Conservation (phyloP, 1,140 invertebrate species). For the Samia ricini region DNA sequence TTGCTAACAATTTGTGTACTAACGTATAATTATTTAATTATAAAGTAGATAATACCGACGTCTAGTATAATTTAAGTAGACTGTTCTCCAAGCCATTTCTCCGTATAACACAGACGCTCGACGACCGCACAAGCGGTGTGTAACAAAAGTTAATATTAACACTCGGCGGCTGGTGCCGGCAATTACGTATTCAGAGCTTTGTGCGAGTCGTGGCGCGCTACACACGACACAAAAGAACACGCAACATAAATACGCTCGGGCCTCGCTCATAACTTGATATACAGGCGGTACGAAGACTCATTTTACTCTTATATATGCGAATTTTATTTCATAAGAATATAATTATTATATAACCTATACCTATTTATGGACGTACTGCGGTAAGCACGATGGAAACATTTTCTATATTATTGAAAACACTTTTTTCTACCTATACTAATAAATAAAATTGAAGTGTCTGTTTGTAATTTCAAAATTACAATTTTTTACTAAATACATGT, state of each 20-base stretch:
- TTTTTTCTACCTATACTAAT: no score
- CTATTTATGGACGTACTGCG: no score
- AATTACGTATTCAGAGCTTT: constrained; percentile 10
- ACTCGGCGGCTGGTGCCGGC: not conserved
- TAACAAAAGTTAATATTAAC: constrained; percentile 11
- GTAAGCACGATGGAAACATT: no score
- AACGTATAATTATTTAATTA: no score
- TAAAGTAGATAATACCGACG: no score
- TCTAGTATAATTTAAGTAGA: no score
- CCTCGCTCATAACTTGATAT: not conserved
- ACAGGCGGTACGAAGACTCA: not conserved
- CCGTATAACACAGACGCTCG: not conserved
- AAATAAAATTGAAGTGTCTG: no score
- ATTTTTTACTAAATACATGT: no score
- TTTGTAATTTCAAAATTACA: no score
- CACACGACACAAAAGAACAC: constrained; percentile 4
- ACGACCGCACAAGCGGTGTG: not conserved
- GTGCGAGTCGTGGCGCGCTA: not conserved
- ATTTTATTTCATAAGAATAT: not conserved
- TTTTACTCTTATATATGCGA: not conserved
- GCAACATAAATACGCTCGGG: not conserved
- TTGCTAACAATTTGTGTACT: no score
- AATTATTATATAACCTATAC: not conserved
- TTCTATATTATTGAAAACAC: no score
- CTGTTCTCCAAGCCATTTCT: no score